Percentiles rank a stretch among this genome's conserved stretches.
phyloP scores from a whole-genome alignment of 2,888 invertebrate species.

The Drosophila maculinotata region DNA sequence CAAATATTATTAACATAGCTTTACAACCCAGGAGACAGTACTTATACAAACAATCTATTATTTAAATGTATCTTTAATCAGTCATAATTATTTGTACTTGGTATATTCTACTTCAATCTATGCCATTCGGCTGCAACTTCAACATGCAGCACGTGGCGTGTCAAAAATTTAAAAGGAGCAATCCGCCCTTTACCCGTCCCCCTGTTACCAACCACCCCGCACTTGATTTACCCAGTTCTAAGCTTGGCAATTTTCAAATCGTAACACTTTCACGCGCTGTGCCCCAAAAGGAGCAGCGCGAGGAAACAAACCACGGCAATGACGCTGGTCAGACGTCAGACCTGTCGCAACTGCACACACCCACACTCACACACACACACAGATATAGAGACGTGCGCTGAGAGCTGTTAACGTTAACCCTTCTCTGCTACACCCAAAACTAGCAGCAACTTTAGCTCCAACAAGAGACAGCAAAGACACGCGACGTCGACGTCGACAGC shows the following conservation, averaged over 20 bases:
- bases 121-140: slow-evolving; percentile 24
- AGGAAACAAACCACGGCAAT: slow-evolving; percentile 18
- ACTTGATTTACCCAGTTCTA: slow-evolving; percentile 75
- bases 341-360: slow-evolving; percentile 63
- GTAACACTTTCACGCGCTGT: slow-evolving; percentile 74
- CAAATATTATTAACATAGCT: too few species aligned
- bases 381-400: slow-evolving; percentile 11
- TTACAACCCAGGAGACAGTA: too few species aligned
- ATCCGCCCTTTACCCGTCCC: slow-evolving; percentile 2
- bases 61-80: not conserved
- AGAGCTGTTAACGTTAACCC: slow-evolving; percentile 55
- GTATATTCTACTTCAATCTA: slow-evolving; percentile 1
- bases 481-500: slow-evolving; percentile 70
- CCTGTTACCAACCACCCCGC: slow-evolving; percentile 9
- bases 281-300: slow-evolving; percentile 61
- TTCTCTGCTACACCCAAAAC: slow-evolving; percentile 53
- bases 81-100: not conserved
- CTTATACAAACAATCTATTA: too few species aligned
- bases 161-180: slow-evolving; percentile 50
- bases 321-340: slow-evolving; percentile 60
- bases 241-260: slow-evolving; percentile 75
- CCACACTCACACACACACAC: slow-evolving; percentile 7
- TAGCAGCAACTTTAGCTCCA: slow-evolving; percentile 45
- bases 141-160: slow-evolving; percentile 51
- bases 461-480: slow-evolving; percentile 64